A percentile compares a stretch with the other conserved stretches of the same genome.
Evolutionary conservation across 2,797 vertebrate genomes (phyloP).

Genomic region (Heliangelus exortis): DNA sequence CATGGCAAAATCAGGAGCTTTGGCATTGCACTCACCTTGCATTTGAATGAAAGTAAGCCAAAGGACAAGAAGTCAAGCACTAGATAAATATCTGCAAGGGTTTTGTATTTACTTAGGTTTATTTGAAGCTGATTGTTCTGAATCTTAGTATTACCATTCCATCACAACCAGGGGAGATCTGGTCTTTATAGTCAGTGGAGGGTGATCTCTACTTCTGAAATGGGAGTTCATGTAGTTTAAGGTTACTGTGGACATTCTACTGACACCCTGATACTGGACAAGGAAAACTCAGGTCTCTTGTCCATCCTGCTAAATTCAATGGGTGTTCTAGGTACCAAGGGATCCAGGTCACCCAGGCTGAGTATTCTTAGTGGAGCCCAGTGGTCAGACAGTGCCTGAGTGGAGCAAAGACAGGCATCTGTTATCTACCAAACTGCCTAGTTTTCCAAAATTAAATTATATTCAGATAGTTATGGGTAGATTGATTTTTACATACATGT

Average conservation of each 20-base stretch:
- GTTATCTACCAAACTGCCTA: neutral
- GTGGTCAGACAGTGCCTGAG: too few relatives aligned
- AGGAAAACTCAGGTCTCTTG: neutral
- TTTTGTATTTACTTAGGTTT: neutral
- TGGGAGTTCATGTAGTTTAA: neutral
- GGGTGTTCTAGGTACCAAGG: neutral
- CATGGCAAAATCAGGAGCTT: neutral
- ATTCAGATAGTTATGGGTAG: neutral
- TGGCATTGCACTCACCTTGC: neutral
- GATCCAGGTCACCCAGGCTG: neutral
- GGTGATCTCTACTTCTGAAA: neutral
- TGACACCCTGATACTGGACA: neutral
- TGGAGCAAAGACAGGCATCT: neutral
- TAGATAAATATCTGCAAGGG: neutral
- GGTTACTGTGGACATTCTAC: neutral
- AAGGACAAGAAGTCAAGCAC: neutral
- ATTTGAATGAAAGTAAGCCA: neutral
- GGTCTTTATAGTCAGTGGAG: accelerated
- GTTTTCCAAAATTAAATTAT: neutral
- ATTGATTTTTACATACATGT: neutral
- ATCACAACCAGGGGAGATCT: accelerated
- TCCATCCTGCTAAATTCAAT: neutral
- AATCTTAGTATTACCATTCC: neutral
- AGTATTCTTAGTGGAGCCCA: neutral
- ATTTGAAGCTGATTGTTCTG: neutral